phyloP scores from a whole-genome alignment of 2,888 invertebrate genomes.

The Perizoma flavofasciatum region DNA sequence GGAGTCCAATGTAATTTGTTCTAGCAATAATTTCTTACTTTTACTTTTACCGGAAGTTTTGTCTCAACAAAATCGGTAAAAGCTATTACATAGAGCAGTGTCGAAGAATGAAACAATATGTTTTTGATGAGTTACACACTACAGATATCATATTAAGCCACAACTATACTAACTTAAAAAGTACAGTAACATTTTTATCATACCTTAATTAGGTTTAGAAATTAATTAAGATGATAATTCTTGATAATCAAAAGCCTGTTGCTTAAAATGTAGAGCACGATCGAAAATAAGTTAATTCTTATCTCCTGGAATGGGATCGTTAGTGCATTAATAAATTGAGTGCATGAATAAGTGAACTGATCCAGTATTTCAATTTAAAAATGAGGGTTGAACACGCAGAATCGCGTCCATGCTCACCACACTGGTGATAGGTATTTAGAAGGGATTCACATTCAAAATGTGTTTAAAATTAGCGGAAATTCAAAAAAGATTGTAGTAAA shows the following conservation, averaged over 20 bases:
- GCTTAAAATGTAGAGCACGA: constrained; percentile 5
- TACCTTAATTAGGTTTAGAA: too few relatives aligned
- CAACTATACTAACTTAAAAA: too few relatives aligned
- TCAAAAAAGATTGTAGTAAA: too few relatives aligned
- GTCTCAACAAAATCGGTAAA: constrained; percentile 2
- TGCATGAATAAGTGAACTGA: constrained; percentile 25
- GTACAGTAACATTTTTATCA: too few relatives aligned
- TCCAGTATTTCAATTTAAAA: constrained; percentile 29
- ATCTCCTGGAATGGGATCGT: constrained; percentile 18
- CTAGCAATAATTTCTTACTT: constrained; percentile 16
- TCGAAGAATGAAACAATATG: too few relatives aligned
- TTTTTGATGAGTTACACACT: too few relatives aligned
- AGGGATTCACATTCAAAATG: neutral
- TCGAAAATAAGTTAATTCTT: constrained; percentile 12
- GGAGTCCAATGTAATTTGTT: constrained; percentile 20
- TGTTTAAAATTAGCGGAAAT: too few relatives aligned
- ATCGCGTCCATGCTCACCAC: constrained; percentile 1
- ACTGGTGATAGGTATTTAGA: neutral
- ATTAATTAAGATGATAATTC: too few relatives aligned
- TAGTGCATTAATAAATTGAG: constrained; percentile 19
- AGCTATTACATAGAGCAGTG: neutral
- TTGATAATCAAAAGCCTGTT: too few relatives aligned
- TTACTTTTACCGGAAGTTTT: too few relatives aligned
- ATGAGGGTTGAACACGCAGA: constrained; percentile 22
- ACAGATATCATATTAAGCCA: too few relatives aligned